phyloP scores from a whole-genome alignment of 2,888 invertebrate species.

The Pocota personata region DNA sequence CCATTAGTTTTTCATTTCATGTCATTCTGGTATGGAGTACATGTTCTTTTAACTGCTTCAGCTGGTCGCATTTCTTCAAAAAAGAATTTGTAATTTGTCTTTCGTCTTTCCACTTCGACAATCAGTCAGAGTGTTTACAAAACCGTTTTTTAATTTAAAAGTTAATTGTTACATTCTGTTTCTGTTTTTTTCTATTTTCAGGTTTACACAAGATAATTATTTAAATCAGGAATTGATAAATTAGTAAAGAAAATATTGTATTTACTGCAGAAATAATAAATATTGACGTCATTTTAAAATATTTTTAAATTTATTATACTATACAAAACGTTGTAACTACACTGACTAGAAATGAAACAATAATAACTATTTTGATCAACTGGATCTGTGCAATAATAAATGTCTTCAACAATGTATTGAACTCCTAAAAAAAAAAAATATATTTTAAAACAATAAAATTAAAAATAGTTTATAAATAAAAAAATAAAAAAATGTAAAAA shows the following conservation, averaged over 20 bases:
- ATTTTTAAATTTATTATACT: constrained; percentile 77
- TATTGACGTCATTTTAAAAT: constrained; percentile 75
- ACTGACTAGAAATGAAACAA: constrained; percentile 64
- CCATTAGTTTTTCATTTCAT: too few species aligned
- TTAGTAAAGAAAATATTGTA: constrained; percentile 73
- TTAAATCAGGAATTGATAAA: constrained; percentile 78
- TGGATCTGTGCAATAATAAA: constrained; percentile 74
- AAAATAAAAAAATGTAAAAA: constrained; percentile 23
- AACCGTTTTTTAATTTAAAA: too few species aligned
- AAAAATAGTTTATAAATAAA: constrained; percentile 3
- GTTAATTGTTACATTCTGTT: too few species aligned
- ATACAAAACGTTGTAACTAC: constrained; percentile 64
- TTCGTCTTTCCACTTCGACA: too few species aligned
- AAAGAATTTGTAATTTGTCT: too few species aligned
- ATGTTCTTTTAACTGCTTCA: too few species aligned
- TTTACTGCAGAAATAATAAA: constrained; percentile 36
- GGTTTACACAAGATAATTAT: constrained; percentile 74
- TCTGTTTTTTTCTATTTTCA: constrained; percentile 43
- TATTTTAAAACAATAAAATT: neutral
- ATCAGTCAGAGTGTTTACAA: too few species aligned
- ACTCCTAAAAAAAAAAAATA: constrained; percentile 46
- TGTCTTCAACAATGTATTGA: constrained; percentile 74
- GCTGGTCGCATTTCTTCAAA: too few species aligned
- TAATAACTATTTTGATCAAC: constrained; percentile 74
- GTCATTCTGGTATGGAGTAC: too few species aligned